Conservation (phyloP, 2,797 vertebrate species). For the Limosa lapponica region DNA sequence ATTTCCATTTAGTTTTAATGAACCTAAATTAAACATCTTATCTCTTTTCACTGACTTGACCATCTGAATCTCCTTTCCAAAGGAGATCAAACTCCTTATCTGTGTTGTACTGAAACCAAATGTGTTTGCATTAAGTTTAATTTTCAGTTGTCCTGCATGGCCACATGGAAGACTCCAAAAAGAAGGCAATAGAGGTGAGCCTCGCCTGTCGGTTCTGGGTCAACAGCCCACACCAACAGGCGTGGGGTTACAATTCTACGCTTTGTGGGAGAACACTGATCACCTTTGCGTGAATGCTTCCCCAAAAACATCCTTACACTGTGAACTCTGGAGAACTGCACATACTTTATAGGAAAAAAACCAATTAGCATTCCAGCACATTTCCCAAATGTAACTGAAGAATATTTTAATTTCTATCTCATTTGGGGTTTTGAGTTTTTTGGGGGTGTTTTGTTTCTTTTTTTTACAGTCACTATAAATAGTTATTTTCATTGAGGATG, state of each 20-base stretch:
- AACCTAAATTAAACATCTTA: neutral
- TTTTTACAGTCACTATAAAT: neutral
- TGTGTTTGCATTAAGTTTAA: neutral
- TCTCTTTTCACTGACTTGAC: neutral
- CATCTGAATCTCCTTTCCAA: neutral
- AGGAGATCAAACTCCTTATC: neutral
- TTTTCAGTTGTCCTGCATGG: neutral
- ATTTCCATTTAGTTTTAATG: neutral
- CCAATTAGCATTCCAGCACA: neutral
- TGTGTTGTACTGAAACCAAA: neutral
- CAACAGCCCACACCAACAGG: neutral
- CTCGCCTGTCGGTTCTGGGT: neutral
- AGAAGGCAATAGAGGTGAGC: neutral
- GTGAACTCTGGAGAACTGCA: neutral
- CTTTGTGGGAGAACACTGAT: neutral
- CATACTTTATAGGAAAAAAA: neutral
- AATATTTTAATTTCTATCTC: neutral
- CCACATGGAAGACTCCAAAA: neutral
- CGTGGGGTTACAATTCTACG: neutral
- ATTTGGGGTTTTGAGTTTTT: neutral
- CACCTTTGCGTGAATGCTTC: neutral
- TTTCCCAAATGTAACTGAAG: neutral
- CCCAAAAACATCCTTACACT: too few relatives aligned
- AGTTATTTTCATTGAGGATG: neutral
- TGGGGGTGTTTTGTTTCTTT: neutral